A percentile compares a stretch with the other conserved stretches of the same genome.
Evolutionary conservation across 2,888 invertebrate species (phyloP).

Genomic region (Parnassius orleans): DNA sequence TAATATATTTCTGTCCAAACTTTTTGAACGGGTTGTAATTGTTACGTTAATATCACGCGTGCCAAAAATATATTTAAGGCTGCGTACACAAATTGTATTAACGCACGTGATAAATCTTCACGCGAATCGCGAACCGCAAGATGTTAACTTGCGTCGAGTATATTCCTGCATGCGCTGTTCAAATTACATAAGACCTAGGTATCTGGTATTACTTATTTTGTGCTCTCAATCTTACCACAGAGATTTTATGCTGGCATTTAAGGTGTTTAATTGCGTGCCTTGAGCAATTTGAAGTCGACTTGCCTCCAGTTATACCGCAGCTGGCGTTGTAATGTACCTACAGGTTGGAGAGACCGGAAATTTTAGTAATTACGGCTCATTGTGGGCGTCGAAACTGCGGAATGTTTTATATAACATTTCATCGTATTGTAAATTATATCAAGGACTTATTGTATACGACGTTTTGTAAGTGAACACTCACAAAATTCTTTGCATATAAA

Average conservation of each 20-base stretch:
- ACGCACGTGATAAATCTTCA: conserved; percentile 1
- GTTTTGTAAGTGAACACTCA: too few species aligned
- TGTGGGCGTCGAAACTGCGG: conserved; percentile 16
- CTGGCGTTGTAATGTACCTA: conserved; percentile 16
- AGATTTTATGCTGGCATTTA: conserved; percentile 24
- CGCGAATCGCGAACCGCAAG: conserved; percentile 5
- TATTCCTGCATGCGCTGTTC: conserved; percentile 3
- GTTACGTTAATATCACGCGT: too few species aligned
- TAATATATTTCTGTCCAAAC: too few species aligned
- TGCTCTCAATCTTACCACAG: conserved; percentile 22
- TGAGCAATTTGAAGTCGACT: conserved; percentile 23
- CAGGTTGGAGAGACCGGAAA: conserved; percentile 25
- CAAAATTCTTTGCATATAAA: too few species aligned
- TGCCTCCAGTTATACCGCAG: conserved; percentile 23
- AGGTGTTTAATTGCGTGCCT: conserved; percentile 26
- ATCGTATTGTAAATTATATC: conserved; percentile 2
- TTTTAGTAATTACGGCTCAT: conserved; percentile 24
- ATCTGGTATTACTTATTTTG: conserved; percentile 21
- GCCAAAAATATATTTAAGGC: too few species aligned
- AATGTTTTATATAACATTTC: conserved; percentile 18
- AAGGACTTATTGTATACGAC: neutral
- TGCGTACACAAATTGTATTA: neutral
- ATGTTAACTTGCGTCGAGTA: conserved; percentile 1
- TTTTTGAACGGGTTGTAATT: too few species aligned
- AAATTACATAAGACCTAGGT: conserved; percentile 20